These are phyloP conservation scores for Mastacembelus armatus DNA, from an alignment of 2,797 vertebrate species.

Conservation along the genomic window DNA sequence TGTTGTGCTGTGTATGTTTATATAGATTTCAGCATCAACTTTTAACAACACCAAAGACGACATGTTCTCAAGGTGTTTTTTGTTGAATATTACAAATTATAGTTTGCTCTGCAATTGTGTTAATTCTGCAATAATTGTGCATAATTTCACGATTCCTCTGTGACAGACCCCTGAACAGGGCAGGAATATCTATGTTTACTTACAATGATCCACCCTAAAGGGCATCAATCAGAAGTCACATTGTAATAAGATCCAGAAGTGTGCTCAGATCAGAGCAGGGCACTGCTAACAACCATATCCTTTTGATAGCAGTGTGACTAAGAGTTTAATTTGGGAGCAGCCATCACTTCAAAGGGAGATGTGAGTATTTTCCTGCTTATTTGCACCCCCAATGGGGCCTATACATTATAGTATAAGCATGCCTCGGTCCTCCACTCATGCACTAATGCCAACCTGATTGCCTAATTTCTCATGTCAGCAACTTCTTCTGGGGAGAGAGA, in stretches of 20 bases:
- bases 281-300: conserved; percentile 77
- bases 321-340: conserved; percentile 83
- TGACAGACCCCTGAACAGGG: conserved; percentile 43
- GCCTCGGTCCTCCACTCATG: conserved; percentile 65
- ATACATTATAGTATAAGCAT: conserved; percentile 77
- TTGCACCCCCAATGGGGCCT: conserved; percentile 79
- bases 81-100: conserved; percentile 8
- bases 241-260: conserved; percentile 77
- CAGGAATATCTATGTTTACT: conserved; percentile 63
- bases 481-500: conserved; percentile 75
- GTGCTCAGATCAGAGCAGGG: conserved; percentile 73
- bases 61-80: neutral
- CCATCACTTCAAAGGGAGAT: conserved; percentile 82
- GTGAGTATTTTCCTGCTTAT: conserved; percentile 75
- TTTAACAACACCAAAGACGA: neutral
- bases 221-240: conserved; percentile 76
- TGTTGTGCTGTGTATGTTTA: conserved; percentile 8
- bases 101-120: neutral
- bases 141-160: conserved; percentile 33
- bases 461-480: conserved; percentile 83
- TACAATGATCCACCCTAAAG: conserved; percentile 63
- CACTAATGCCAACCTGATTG: conserved; percentile 80
- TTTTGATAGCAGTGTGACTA: conserved; percentile 82
- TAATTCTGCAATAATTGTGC: conserved; percentile 30
- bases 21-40: neutral